Conservation (phyloP, 2,888 invertebrate species). For the Unio pictorum region DNA sequence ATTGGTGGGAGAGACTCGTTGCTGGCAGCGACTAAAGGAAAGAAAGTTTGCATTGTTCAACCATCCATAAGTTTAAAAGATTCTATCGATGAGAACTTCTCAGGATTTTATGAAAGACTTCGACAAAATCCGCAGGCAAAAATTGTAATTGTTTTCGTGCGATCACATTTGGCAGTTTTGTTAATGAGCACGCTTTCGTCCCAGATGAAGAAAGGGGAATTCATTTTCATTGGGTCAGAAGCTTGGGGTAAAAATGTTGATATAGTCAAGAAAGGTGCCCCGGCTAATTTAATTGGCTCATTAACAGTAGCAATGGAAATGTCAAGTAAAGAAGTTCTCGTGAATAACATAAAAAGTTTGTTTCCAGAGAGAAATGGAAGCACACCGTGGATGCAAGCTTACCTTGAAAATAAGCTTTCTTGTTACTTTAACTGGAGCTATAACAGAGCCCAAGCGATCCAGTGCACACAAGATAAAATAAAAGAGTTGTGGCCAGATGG, state of each 20-base stretch:
- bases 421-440: conserved; percentile 15
- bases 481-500: conserved; percentile 6
- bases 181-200: not conserved
- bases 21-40: not conserved
- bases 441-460: conserved; percentile 1
- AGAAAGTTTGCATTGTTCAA: conserved; percentile 7
- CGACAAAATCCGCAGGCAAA: conserved; percentile 6
- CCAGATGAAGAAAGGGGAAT: conserved; percentile 11
- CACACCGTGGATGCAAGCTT: conserved; percentile 13
- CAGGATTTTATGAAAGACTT: conserved; percentile 5
- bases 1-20: not conserved
- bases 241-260: conserved; percentile 11
- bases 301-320: conserved; percentile 11
- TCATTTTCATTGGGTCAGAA: conserved; percentile 23
- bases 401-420: conserved; percentile 2
- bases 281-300: conserved; percentile 7
- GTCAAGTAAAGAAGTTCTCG: conserved; percentile 2
- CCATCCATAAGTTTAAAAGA: conserved; percentile 9
- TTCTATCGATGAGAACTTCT: not conserved
- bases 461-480: no score
- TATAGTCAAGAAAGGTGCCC: not conserved
- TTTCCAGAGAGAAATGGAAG: not conserved
- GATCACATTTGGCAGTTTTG: conserved; percentile 3
- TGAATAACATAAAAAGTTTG: conserved; percentile 3
- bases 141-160: conserved; percentile 13